phyloP scores from a whole-genome alignment of 1,140 invertebrate species.

The Drosophila mauritiana region DNA sequence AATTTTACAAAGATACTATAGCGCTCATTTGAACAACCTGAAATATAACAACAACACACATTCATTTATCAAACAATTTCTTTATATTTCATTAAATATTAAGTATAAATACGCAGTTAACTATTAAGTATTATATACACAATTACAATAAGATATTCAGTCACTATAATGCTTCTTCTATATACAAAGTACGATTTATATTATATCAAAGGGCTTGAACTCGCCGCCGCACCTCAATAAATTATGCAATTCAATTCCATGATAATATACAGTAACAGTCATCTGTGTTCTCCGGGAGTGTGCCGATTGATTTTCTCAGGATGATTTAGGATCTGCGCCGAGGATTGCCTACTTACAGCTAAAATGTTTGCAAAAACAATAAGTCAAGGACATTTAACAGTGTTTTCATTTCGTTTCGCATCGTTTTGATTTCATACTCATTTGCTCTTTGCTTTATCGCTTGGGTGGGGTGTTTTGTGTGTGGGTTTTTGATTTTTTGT shows the following conservation, averaged over 20 bases:
- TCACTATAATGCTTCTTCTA: conserved; percentile 79
- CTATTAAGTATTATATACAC: conserved; percentile 82
- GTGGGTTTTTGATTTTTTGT: conserved; percentile 12
- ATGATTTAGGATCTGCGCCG: conserved; percentile 46
- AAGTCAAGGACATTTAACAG: conserved; percentile 47
- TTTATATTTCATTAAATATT: conserved; percentile 80
- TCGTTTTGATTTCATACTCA: conserved; percentile 15
- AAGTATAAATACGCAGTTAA: conserved; percentile 78
- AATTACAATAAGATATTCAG: conserved; percentile 82
- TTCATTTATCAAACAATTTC: conserved; percentile 72
- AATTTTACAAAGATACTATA: neutral
- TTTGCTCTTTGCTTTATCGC: conserved; percentile 19
- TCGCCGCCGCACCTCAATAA: conserved; percentile 62
- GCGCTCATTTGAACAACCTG: neutral
- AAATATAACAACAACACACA: conserved; percentile 9
- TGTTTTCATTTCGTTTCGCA: conserved; percentile 3
- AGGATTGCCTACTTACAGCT: conserved; percentile 75
- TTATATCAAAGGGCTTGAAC: conserved; percentile 58
- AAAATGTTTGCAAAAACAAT: conserved; percentile 62
- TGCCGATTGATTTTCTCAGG: conserved; percentile 9
- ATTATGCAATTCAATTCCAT: conserved; percentile 70
- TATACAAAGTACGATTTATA: conserved; percentile 67
- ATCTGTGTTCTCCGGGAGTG: conserved; percentile 34
- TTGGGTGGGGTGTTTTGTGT: conserved; percentile 23
- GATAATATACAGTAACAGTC: conserved; percentile 72